phyloP scores from a whole-genome alignment of 2,888 invertebrate species.

The Anorthoa munda region DNA sequence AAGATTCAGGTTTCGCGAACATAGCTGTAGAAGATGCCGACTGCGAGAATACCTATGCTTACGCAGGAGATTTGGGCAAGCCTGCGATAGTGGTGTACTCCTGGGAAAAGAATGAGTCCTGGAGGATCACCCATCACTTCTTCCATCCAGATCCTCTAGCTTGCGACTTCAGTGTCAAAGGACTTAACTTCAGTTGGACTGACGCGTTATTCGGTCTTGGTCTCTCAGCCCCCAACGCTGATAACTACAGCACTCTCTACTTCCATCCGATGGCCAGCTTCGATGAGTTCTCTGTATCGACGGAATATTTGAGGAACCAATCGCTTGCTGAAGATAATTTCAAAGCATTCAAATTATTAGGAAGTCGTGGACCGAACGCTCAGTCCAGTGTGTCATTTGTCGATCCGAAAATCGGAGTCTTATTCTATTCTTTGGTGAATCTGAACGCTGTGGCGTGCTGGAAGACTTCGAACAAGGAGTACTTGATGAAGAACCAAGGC shows the following conservation, averaged over 20 bases:
- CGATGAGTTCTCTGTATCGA: constrained; percentile 94
- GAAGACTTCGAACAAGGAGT: constrained; percentile 93
- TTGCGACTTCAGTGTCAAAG: constrained; percentile 94
- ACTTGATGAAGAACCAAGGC: constrained; percentile 93
- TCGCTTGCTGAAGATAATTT: constrained; percentile 90
- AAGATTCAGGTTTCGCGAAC: constrained; percentile 93
- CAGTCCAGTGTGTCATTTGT: constrained; percentile 94
- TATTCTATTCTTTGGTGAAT: constrained; percentile 94
- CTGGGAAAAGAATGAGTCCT: constrained; percentile 93
- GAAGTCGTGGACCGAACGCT: constrained; percentile 93
- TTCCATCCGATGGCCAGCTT: constrained; percentile 95
- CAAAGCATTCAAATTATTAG: constrained; percentile 92
- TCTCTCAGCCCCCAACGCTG: constrained; percentile 91
- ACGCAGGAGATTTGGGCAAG: constrained; percentile 93
- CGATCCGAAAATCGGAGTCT: constrained; percentile 93
- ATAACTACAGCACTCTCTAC: constrained; percentile 93
- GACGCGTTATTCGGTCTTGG: constrained; percentile 95
- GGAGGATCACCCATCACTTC: constrained; percentile 93
- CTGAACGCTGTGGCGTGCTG: constrained; percentile 95
- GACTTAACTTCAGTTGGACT: constrained; percentile 93
- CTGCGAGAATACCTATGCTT: constrained; percentile 94
- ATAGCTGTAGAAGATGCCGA: constrained; percentile 94
- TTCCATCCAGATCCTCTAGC: constrained; percentile 94
- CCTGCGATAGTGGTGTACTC: constrained; percentile 95
- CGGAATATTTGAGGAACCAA: constrained; percentile 92